Evolutionary conservation across 2,113 vertebrate species (phyloP), one percentile per base, ranked within the genome.

Genomic region (Lycocorax pyrrhopterus): DNA sequence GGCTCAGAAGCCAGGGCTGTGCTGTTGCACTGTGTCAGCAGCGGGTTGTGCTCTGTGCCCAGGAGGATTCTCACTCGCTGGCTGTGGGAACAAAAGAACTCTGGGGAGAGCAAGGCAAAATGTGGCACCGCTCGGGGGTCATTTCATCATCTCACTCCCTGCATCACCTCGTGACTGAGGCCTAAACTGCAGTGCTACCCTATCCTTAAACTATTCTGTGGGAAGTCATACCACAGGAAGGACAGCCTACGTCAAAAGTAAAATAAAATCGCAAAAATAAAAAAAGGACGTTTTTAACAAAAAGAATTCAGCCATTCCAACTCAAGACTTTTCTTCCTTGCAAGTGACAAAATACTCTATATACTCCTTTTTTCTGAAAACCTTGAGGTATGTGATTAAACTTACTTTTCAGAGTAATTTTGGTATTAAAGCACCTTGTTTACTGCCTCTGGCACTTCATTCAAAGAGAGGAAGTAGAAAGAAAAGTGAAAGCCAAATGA

Each of bases 41-140:
- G 7, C 0, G 1, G 2, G 10, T 1, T 64, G 27, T 47, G 15
- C 13, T 58, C 51, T 80, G 43, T 73, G 37, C 35, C 0, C 0
- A 46, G 37, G 7, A 60, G 11, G 7, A 17, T 78, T 67, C 39
- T 33, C 22, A 19, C 30, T 69, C 13, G 0, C 30, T 53, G 4
- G 7, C 41, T 39, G 9, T 30, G 62, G 63, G 53, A 58, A 27
- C 3, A 46, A 21, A 67, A 20, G 23, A 72, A 6, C 27, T 39
- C 30, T 71, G 43, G 21, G 25, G 29, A 78, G 23, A 58, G 33
- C 68, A 67, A 33, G 30, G 13, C 7, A 87, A 84, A 82, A n/a
- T 3, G 7, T n/a, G 77, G 12, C 30, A 79, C 9, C 9, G 3
- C 23, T 26, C 60, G 43, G 20, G 37, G 21, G 15, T 35, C 33